Evolutionary conservation across 2,888 invertebrate species (phyloP), one percentile per base, ranked within the genome.

Genomic region (Mechanitis messenoides): DNA sequence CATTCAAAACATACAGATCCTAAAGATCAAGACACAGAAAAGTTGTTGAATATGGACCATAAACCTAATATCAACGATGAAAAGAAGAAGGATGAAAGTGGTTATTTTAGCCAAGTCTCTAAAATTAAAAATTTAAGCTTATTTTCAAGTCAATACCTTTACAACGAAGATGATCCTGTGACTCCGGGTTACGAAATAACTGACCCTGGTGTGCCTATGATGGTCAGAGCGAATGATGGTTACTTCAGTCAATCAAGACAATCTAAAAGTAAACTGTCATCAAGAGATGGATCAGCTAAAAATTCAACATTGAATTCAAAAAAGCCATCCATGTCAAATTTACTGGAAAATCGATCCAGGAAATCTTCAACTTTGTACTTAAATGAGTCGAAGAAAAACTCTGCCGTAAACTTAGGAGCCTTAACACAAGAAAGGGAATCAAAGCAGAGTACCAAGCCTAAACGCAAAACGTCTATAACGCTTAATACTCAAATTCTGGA

Each of bases 171-270:
- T 71, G 92, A 93, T 56, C 91, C 92, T 11, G 81, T 91, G 5
- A 92, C 91, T 55, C 83, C 92, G 0, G 93, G 93, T 38, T 93
- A 93, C 72, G 92, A 93, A 80, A 92, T 93, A 33, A 92, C 91
- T 2, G 93, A 93, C 65, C 93, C 93, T 0, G 93, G 92, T 58
- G 89, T 92, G 5, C 93, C 94, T 0, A 94, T 94, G 93, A 90
- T 94, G 90, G 75, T 92, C 33, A 78, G 87, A 64, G 90, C 92
- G 7, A 93, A 93, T 67, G 93, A 93, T 70, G 93, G 92, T 2
- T 93, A 92, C 81, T 93, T 90, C 71, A 92, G 91, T 70, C 91
- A 90, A 58, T 89, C 89, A 2, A 78, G 87, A 53, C 89, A 88
- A 71, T 88, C 90, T 1, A 81, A 72, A 71, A 90, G 87, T 65